A percentile compares a stretch with the other conserved stretches of the same genome.
These are phyloP conservation scores for Acleris laterana DNA, from an alignment of 2,888 invertebrate species.

Conservation along the genomic window DNA sequence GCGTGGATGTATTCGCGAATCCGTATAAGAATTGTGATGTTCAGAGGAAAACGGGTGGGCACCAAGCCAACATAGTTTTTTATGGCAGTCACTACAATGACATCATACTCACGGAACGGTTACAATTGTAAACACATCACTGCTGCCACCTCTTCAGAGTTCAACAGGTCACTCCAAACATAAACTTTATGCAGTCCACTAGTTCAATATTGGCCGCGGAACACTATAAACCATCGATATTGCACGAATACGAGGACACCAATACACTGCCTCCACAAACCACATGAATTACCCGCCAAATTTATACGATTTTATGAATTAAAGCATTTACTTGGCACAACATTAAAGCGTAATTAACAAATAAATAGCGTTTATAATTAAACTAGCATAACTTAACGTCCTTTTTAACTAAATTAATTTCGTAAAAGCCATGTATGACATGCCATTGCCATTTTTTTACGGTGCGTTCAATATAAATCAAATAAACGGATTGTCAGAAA, in stretches of 20 bases:
- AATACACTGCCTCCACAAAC: constrained; percentile 76
- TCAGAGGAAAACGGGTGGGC: constrained; percentile 81
- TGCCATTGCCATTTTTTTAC: constrained; percentile 75
- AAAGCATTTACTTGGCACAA: constrained; percentile 57
- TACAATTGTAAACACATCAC: constrained; percentile 82
- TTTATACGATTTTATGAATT: constrained; percentile 47
- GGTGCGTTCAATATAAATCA: constrained; percentile 66
- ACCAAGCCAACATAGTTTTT: constrained; percentile 80
- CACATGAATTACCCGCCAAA: constrained; percentile 53
- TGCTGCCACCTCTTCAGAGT: constrained; percentile 58
- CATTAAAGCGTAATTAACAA: constrained; percentile 42
- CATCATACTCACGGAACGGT: constrained; percentile 81
- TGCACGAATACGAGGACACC: constrained; percentile 66
- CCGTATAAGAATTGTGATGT: constrained; percentile 65
- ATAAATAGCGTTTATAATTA: constrained; percentile 44
- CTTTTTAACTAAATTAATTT: constrained; percentile 64
- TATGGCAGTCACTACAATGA: constrained; percentile 77
- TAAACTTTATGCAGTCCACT: constrained; percentile 50
- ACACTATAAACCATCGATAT: constrained; percentile 58
- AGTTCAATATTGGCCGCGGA: constrained; percentile 49
- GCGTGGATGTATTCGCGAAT: constrained; percentile 69
- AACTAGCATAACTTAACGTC: constrained; percentile 54
- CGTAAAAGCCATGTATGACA: constrained; percentile 75
- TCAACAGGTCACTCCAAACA: constrained; percentile 49
- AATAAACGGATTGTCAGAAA: constrained; percentile 47